Percentiles rank a stretch among this genome's conserved stretches.
Evolutionary conservation across 2,113 vertebrate species (phyloP).

Genomic region (Poecile atricapillus): DNA sequence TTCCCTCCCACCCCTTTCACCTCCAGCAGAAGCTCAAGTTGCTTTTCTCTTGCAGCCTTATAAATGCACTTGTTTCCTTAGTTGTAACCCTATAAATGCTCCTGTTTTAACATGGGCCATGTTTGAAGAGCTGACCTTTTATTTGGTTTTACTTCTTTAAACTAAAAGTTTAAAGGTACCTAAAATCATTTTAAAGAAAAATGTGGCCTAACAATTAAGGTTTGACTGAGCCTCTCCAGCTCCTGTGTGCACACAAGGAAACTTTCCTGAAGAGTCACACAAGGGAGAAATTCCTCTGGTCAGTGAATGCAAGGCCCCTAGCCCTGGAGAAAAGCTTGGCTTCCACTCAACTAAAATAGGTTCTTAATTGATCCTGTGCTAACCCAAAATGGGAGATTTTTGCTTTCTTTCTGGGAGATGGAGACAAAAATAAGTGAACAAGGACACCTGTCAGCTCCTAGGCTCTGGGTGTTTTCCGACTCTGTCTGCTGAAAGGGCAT

Average conservation of each 20-base stretch:
- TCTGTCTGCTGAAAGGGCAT: neutral
- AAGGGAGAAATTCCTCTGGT: neutral
- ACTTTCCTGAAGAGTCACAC: neutral
- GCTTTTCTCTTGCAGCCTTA: neutral
- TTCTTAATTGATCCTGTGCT: neutral
- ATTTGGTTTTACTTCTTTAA: neutral
- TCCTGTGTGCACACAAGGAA: neutral
- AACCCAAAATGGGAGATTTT: neutral
- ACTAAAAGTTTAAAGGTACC: neutral
- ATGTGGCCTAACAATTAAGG: neutral
- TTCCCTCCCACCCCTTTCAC: neutral
- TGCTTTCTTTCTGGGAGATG: neutral
- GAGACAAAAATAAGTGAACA: neutral
- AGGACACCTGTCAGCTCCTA: neutral
- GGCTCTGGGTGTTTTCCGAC: neutral
- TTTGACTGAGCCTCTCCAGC: neutral
- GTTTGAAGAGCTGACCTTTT: neutral
- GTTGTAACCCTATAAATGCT: constrained; percentile 1
- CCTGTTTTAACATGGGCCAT: neutral
- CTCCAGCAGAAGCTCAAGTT: neutral
- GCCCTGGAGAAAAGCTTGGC: neutral
- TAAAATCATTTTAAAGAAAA: neutral
- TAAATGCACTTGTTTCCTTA: neutral
- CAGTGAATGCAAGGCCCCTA: neutral
- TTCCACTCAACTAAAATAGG: neutral